A percentile compares a stretch with the other conserved stretches of the same genome.
phyloP scores from a whole-genome alignment of 2,113 vertebrate species.

The Lophotis ruficrista region DNA sequence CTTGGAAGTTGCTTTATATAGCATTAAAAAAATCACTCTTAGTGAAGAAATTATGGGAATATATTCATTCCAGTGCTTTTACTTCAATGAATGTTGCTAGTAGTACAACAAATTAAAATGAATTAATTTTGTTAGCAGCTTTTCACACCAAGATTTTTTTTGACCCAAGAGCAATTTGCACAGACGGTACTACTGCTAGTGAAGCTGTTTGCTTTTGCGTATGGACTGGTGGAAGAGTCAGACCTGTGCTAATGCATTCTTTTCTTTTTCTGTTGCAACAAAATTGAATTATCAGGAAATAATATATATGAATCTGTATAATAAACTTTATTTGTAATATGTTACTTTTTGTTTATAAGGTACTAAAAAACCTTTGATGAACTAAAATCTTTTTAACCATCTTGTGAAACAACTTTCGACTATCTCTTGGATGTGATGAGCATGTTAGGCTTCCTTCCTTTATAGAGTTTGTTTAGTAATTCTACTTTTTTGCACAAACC shows the following conservation, averaged over 20 bases:
- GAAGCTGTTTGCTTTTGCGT: background rate
- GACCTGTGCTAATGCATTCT: background rate
- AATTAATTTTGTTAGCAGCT: background rate
- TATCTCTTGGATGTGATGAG: background rate
- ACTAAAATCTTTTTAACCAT: background rate
- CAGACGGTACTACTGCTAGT: background rate
- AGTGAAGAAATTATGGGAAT: background rate
- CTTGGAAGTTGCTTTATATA: conserved; percentile 12
- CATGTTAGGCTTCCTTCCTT: background rate
- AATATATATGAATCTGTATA: background rate
- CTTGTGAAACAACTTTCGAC: background rate
- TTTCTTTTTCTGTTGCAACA: background rate
- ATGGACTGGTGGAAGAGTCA: background rate
- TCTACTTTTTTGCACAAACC: background rate
- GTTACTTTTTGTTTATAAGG: background rate
- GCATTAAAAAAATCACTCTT: background rate
- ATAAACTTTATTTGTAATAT: background rate
- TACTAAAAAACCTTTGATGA: background rate
- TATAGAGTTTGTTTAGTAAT: background rate
- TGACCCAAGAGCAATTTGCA: background rate
- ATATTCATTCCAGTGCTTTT: background rate
- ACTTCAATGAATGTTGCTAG: background rate
- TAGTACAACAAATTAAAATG: conserved; percentile 18
- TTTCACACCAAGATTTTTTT: background rate
- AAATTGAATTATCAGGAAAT: background rate